Conservation (phyloP, 2,888 invertebrate genomes). For the Malacosoma neustria region DNA sequence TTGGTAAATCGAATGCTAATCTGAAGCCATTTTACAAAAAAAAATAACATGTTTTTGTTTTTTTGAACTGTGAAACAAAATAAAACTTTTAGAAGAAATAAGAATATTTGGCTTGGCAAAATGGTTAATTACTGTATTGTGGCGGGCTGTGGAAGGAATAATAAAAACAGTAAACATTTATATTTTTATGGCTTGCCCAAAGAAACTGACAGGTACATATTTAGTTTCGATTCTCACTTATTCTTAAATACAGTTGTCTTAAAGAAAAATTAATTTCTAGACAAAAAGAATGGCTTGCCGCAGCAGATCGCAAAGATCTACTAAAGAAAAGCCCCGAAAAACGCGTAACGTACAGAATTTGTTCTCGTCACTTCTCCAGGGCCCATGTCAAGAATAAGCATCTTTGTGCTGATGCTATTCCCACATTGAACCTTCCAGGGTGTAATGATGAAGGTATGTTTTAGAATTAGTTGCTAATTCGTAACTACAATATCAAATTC, state of each 20-base stretch:
- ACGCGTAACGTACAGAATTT: conserved; percentile 36
- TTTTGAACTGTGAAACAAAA: too few relatives aligned
- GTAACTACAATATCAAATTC: too few relatives aligned
- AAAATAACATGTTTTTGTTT: too few relatives aligned
- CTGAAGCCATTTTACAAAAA: too few relatives aligned
- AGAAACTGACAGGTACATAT: conserved; percentile 38
- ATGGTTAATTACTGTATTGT: conserved; percentile 68
- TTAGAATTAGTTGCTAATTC: too few relatives aligned
- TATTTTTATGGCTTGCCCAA: conserved; percentile 55
- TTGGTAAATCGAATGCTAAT: too few relatives aligned
- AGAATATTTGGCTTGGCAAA: too few relatives aligned
- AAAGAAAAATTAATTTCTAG: conserved; percentile 17
- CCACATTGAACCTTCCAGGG: conserved; percentile 40
- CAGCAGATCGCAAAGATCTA: conserved; percentile 42
- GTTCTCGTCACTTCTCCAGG: conserved; percentile 52
- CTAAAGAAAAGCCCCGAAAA: conserved; percentile 27
- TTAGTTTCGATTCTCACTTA: not conserved
- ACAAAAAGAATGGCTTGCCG: conserved; percentile 45
- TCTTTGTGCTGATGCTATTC: conserved; percentile 43
- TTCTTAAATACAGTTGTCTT: not conserved
- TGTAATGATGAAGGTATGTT: conserved; percentile 26
- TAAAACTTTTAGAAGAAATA: too few relatives aligned
- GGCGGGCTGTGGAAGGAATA: conserved; percentile 49
- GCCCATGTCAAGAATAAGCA: conserved; percentile 42
- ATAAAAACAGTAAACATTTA: conserved; percentile 45